phyloP scores from a whole-genome alignment of 1,140 invertebrate species.

The Lanistes nyassanus region DNA sequence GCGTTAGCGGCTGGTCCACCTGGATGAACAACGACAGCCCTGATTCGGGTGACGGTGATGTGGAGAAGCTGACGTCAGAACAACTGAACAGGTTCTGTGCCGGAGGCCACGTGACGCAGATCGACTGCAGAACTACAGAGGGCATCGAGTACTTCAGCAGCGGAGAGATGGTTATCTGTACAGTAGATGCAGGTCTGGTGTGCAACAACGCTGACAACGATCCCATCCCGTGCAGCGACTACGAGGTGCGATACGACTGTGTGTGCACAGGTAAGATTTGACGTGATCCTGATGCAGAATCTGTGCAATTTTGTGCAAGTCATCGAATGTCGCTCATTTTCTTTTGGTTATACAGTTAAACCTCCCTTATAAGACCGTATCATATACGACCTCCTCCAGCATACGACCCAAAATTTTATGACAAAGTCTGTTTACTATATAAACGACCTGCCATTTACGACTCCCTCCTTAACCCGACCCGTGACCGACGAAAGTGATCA shows the following conservation, averaged over 20 bases:
- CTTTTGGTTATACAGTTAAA: neutral
- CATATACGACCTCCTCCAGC: too few relatives aligned
- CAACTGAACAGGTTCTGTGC: conserved; percentile 38
- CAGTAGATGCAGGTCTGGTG: conserved; percentile 21
- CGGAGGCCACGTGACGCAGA: conserved; percentile 21
- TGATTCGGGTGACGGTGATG: conserved; percentile 25
- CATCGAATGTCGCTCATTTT: too few relatives aligned
- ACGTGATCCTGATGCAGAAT: too few relatives aligned
- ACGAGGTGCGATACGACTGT: conserved; percentile 66
- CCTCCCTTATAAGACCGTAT: too few relatives aligned
- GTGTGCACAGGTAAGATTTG: conserved; percentile 43
- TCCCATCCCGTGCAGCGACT: conserved; percentile 61
- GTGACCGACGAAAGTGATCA: too few relatives aligned
- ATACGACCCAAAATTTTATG: too few relatives aligned
- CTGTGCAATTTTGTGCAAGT: too few relatives aligned
- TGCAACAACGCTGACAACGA: conserved; percentile 36
- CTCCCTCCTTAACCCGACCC: too few relatives aligned
- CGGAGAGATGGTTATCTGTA: conserved; percentile 28
- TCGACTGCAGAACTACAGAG: conserved; percentile 28
- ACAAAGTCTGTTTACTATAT: too few relatives aligned
- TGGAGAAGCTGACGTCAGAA: conserved; percentile 37
- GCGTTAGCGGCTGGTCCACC: conserved; percentile 31
- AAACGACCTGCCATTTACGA: too few relatives aligned
- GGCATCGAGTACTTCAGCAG: conserved; percentile 27
- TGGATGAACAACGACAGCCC: conserved; percentile 47